Percentiles rank a stretch among this genome's conserved stretches.
phyloP scores from a whole-genome alignment of 2,888 invertebrate genomes.

The Netelia fuscicornis region DNA sequence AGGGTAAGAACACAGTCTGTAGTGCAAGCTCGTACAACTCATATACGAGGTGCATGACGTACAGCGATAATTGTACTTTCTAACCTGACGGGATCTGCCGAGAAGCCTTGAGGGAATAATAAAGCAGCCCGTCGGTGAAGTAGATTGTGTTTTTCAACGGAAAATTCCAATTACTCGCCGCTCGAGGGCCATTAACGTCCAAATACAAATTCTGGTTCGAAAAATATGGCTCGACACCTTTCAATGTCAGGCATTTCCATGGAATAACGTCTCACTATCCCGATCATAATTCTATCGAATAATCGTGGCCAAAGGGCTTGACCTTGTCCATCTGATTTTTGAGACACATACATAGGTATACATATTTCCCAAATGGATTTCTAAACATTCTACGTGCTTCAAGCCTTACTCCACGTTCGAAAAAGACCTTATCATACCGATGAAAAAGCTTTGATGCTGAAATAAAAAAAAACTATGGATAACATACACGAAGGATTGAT shows the following conservation, averaged over 20 bases:
- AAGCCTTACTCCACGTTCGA: background rate
- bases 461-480: background rate
- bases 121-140: background rate
- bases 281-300: background rate
- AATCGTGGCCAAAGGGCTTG: background rate
- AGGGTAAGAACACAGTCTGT: conserved; percentile 22
- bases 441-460: background rate
- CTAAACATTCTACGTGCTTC: background rate
- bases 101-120: background rate
- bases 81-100: conserved; percentile 48
- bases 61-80: conserved; percentile 51
- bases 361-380: conserved; percentile 1
- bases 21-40: background rate
- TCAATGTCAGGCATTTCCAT: no score
- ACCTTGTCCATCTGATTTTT: conserved; percentile 4
- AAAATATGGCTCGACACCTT: no score
- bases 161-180: background rate
- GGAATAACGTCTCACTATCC: no score
- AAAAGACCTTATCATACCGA: conserved; percentile 4
- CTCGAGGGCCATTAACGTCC: background rate
- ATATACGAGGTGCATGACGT: background rate
- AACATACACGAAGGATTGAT: conserved; percentile 17
- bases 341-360: background rate
- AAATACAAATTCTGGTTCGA: background rate
- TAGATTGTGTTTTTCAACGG: background rate